phyloP scores from a whole-genome alignment of 1,140 invertebrate species.

The Rhagoletis zephyria region DNA sequence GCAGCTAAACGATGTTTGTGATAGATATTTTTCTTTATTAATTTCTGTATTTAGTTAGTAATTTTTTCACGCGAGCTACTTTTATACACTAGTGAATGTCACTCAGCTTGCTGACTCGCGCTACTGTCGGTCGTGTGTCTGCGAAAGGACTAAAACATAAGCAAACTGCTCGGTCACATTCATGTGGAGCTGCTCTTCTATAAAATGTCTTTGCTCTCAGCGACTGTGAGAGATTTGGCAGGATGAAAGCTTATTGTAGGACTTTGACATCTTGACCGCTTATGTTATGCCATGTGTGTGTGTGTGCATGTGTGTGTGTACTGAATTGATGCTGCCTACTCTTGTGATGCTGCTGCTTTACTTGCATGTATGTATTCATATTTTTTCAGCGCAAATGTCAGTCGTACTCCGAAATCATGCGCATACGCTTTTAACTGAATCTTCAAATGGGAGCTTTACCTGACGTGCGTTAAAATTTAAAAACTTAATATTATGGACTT shows the following conservation, averaged over 20 bases:
- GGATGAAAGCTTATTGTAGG: neutral
- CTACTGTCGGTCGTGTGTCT: constrained; percentile 30
- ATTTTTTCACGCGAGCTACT: constrained; percentile 21
- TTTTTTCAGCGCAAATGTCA: neutral
- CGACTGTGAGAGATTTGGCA: neutral
- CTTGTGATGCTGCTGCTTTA: constrained; percentile 2
- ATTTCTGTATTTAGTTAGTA: constrained; percentile 8
- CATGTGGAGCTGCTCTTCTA: neutral
- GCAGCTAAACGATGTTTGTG: neutral
- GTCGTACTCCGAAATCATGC: neutral
- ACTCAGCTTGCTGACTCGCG: constrained; percentile 21
- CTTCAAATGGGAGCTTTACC: neutral
- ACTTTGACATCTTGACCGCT: neutral
- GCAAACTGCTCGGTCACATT: neutral
- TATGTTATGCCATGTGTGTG: neutral
- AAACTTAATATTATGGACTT: too few relatives aligned
- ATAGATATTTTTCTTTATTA: constrained; percentile 19
- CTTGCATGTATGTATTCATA: neutral
- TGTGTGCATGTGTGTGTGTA: neutral
- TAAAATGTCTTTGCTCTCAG: neutral
- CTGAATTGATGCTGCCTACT: neutral
- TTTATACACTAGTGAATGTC: constrained; percentile 30
- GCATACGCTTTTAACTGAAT: neutral
- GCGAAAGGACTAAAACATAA: constrained; percentile 44
- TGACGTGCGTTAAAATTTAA: neutral